Evolutionary conservation across 2,888 invertebrate species (phyloP), one percentile per base, ranked within the genome.

Genomic region (Drosophila paracracens): DNA sequence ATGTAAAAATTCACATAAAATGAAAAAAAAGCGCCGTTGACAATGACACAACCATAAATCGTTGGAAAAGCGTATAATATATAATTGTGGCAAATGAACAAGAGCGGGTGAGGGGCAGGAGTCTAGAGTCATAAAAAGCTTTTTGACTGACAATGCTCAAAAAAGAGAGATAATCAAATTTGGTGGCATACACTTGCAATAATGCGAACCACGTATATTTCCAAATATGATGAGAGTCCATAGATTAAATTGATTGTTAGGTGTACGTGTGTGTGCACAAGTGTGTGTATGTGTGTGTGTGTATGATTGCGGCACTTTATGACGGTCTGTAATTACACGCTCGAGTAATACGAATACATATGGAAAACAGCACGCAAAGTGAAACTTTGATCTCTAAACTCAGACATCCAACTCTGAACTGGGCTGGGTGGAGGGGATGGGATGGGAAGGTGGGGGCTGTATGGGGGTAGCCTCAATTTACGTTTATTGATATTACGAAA

Each of bases 221-320:
- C n/a, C n/a, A 57, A 57, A 71, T 58, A 11, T 68, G 70, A 64
- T 64, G 61, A 51, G 64, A 65, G 77, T 74, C 57, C 66, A 70
- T 61, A 73, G 82, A 82, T 87, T 69, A 78, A 81, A 81, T 82
- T 84, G 80, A 80, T 87, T 87, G 71, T 8, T 63, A 40, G 58
- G 48, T 64, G 52, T 43, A 36, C 59, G 43, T 48, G 46, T 64
- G 56, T 40, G 40, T 46, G 54, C 57, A 33, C 35, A 40, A 33
- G 33, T 54, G 8, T 38, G 40, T 40, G n/a, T 33, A 35, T 27
- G 50, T 43, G 46, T 50, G 48, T 53, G 62, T 13, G 64, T 61
- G 38, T 50, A 36, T 58, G 60, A 51, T 59, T 51, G 31, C 52
- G 53, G 54, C 56, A 70, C 52, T 75, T 65, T 59, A 67, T 66